phyloP scores from a whole-genome alignment of 2,888 invertebrate genomes.

The Parasteatoda lunata region DNA sequence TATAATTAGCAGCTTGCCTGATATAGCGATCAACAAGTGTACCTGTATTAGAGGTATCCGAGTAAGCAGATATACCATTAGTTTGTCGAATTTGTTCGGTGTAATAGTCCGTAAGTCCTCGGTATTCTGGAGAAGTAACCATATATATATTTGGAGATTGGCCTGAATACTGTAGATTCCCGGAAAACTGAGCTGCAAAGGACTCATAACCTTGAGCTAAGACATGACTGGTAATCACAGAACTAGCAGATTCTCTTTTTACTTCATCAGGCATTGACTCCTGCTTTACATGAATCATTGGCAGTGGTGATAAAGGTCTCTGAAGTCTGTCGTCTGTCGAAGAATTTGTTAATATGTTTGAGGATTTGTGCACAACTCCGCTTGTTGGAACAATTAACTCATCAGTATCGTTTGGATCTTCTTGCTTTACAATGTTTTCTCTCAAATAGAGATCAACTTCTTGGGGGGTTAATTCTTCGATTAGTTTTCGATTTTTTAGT shows the following conservation, averaged over 20 bases:
- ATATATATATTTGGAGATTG: constrained; percentile 33
- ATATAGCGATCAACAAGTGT: constrained; percentile 70
- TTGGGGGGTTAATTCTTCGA: constrained; percentile 38
- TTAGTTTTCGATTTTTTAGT: constrained; percentile 21
- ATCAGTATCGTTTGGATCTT: constrained; percentile 10
- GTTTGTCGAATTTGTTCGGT: constrained; percentile 37
- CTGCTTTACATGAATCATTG: constrained; percentile 44
- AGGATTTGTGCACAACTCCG: constrained; percentile 23
- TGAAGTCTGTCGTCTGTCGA: constrained; percentile 10
- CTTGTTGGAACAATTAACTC: constrained; percentile 36
- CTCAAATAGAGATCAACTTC: constrained; percentile 60
- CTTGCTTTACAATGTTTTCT: constrained; percentile 36
- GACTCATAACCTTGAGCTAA: constrained; percentile 43
- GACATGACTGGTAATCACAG: constrained; percentile 44
- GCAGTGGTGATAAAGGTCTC: constrained; percentile 38
- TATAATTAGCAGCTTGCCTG: constrained; percentile 61
- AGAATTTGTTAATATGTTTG: constrained; percentile 2
- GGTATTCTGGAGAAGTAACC: constrained; percentile 45
- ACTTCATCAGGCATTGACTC: constrained; percentile 18
- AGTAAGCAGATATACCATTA: constrained; percentile 44
- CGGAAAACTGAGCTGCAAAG: constrained; percentile 39
- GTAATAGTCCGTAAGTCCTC: constrained; percentile 40
- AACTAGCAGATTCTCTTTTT: constrained; percentile 48
- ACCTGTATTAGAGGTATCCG: constrained; percentile 58
- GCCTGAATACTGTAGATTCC: constrained; percentile 21